Conservation (phyloP, 2,113 vertebrate species). For the Tragulus kanchil region DNA sequence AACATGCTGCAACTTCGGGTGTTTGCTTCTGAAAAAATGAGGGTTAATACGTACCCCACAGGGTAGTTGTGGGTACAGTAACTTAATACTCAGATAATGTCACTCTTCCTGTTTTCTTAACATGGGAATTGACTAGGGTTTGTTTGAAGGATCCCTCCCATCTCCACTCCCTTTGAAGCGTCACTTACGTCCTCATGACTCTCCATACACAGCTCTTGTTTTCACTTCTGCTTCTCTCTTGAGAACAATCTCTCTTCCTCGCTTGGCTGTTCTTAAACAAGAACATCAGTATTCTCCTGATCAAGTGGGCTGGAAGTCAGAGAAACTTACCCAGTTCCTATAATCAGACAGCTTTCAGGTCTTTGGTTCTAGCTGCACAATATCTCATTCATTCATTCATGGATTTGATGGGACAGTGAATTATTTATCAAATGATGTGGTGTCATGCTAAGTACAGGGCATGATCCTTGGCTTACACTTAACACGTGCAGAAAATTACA, state of each 20-base stretch:
- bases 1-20: neutral
- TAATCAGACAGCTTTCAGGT: neutral
- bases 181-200: neutral
- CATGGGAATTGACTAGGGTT: rapidly evolving
- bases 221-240: constrained; percentile 12
- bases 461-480: neutral
- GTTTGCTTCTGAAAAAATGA: neutral
- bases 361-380: neutral
- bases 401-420: neutral
- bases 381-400: neutral
- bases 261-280: neutral
- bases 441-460: neutral
- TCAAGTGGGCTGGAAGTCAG: neutral
- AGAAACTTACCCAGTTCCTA: neutral
- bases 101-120: neutral
- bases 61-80: neutral
- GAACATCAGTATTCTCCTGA: neutral
- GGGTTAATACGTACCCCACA: neutral
- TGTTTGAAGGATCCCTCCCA: neutral
- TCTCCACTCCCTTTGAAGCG: neutral
- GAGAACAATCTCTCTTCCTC: neutral
- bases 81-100: neutral
- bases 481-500: neutral
- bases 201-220: neutral
- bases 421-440: neutral